phyloP scores from a whole-genome alignment of 2,888 invertebrate species.

The Physocephala rufipes region DNA sequence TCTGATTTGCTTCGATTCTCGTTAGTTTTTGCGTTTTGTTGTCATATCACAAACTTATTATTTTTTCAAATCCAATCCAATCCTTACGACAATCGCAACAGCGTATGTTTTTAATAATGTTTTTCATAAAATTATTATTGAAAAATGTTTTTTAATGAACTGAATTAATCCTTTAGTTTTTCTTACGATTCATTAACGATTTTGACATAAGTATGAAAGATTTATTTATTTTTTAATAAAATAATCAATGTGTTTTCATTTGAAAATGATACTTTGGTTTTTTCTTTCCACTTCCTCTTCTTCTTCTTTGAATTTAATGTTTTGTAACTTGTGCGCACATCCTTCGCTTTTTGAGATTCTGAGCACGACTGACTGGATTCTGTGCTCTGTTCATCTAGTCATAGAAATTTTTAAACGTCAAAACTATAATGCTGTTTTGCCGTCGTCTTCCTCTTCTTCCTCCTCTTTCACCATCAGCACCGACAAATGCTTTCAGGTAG shows the following conservation, averaged over 20 bases:
- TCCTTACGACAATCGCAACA: no score
- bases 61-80: no score
- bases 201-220: no score
- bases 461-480: conserved; percentile 10
- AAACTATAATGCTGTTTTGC: conserved; percentile 36
- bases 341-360: conserved; percentile 55
- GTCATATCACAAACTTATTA: no score
- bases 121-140: neutral
- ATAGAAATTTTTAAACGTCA: conserved; percentile 49
- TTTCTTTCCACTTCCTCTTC: neutral
- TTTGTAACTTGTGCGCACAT: conserved; percentile 39
- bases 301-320: conserved; percentile 16
- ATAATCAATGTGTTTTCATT: no score
- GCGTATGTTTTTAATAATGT: neutral
- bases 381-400: conserved; percentile 33
- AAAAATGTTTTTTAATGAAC: neutral
- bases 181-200: neutral
- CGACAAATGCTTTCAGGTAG: conserved; percentile 32
- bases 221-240: no score
- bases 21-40: no score
- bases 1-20: no score
- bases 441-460: conserved; percentile 12
- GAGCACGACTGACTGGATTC: conserved; percentile 57
- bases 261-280: neutral
- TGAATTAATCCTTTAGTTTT: neutral